Base-by-base conservation (phyloP, 2,113 vertebrate genomes). In the Chaetops frenatus region DNA sequence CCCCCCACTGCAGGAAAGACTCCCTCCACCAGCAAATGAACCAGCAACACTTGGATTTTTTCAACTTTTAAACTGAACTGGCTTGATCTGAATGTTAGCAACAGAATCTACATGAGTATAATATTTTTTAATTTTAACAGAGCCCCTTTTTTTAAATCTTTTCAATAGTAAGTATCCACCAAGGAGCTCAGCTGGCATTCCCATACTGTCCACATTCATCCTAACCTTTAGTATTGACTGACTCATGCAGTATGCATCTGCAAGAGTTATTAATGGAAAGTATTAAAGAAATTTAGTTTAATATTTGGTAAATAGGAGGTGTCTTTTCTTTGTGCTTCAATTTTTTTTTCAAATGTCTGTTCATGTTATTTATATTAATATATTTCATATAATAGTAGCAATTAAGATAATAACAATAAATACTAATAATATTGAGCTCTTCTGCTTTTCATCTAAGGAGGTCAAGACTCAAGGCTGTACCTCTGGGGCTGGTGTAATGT, bases 331-430 rank as follows among this genome's bases (percentile, higher is more conserved):
- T 92, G 74, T 82, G 71, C 82, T 73, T 77, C 67, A 66, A 70
- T 88, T 94, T 11, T 1, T 65, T 31, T 90, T 93, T 86, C 65
- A 86, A 80, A 86, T 86, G 76, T 81, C 90, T 93, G 2, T 90
- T 90, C 92, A 45, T 73, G 58, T 94, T 96, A 86, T 92, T 95
- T 81, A 81, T 93, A 92, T 93, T 90, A 88, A 94, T 94, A 51
- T 83, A 83, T 85, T 95, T 93, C 64, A 67, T 38, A 93, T 96
- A 94, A 94, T 92, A 86, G 83, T 24, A 81, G 76, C 83, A 97
- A 92, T 97, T 97, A 97, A 95, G 91, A 58, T 86, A 94, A 97
- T 96, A 93, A 58, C 80, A 97, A 96, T 94, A 96, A 94, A 96
- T 94, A 91, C 72, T 88, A 94, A 91, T 88, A 95, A 74, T 36